A percentile compares a stretch with the other conserved stretches of the same genome.
Evolutionary conservation across 2,113 vertebrate genomes (phyloP).

Genomic region (Noturus placidus): DNA sequence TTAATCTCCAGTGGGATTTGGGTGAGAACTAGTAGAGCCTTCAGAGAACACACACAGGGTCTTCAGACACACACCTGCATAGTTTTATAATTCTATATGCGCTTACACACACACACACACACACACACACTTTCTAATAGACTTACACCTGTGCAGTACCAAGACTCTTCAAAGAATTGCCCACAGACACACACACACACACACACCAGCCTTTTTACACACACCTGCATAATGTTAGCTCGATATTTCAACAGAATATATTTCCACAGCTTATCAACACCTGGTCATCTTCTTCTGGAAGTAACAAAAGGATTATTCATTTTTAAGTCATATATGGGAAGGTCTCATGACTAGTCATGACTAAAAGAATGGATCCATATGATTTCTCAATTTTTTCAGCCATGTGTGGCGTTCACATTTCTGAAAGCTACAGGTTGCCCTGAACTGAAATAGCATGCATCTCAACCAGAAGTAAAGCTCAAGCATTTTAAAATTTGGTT

Average conservation of each 20-base stretch:
- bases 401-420: background rate
- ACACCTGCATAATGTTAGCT: background rate
- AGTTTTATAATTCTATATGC: background rate
- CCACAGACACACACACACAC: background rate
- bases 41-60: slow-evolving; percentile 18
- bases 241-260: background rate
- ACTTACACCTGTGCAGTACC: background rate
- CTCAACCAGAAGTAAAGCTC: background rate
- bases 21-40: background rate
- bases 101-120: slow-evolving; percentile 22
- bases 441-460: background rate
- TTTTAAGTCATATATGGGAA: background rate
- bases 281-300: background rate
- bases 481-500: background rate
- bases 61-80: slow-evolving; percentile 38
- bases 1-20: slow-evolving; percentile 21
- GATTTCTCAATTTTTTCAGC: background rate
- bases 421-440: background rate
- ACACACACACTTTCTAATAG: background rate
- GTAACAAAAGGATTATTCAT: background rate
- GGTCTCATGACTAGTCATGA: background rate
- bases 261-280: background rate
- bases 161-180: slow-evolving; percentile 11
- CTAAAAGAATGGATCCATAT: background rate
- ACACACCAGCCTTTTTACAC: background rate